phyloP scores from a whole-genome alignment of 2,888 invertebrate species.

The Nematopogon swammerdamellus region DNA sequence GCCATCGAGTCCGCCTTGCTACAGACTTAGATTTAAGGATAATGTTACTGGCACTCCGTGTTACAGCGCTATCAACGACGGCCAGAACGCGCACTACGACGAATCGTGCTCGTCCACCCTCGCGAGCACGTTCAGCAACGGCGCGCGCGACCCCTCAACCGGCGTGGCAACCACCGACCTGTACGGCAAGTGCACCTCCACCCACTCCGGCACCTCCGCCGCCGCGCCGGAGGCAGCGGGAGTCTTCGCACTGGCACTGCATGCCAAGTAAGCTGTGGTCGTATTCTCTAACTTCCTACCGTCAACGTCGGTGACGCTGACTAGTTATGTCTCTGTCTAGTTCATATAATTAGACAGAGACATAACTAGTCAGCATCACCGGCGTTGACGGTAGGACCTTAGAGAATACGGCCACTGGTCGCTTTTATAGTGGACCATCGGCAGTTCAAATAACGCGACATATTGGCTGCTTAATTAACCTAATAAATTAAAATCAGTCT shows the following conservation, averaged over 20 bases:
- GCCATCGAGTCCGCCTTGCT: no score
- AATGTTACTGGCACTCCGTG: not conserved
- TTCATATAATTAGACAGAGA: no score
- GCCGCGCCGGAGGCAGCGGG: conserved; percentile 99
- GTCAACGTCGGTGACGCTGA: no score
- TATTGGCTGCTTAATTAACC: no score
- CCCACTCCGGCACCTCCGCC: conserved; percentile 98
- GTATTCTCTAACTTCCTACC: no score
- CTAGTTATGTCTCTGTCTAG: no score
- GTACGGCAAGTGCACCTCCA: conserved; percentile 98
- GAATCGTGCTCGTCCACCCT: conserved; percentile 98
- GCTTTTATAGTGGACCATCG: no score
- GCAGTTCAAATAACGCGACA: no score
- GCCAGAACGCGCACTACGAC: conserved; percentile 99
- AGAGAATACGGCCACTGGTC: no score
- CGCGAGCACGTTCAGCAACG: conserved; percentile 98
- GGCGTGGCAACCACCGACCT: conserved; percentile 98
- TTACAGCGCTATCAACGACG: conserved; percentile 97
- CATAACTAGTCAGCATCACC: no score
- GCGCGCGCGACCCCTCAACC: conserved; percentile 95
- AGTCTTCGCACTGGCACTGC: conserved; percentile 94
- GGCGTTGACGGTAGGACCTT: no score
- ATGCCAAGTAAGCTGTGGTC: conserved; percentile 99
- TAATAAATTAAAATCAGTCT: no score
- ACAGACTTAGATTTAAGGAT: not conserved